Conservation (phyloP, 1,140 invertebrate genomes). For the Yoshiicerus persimilis region DNA sequence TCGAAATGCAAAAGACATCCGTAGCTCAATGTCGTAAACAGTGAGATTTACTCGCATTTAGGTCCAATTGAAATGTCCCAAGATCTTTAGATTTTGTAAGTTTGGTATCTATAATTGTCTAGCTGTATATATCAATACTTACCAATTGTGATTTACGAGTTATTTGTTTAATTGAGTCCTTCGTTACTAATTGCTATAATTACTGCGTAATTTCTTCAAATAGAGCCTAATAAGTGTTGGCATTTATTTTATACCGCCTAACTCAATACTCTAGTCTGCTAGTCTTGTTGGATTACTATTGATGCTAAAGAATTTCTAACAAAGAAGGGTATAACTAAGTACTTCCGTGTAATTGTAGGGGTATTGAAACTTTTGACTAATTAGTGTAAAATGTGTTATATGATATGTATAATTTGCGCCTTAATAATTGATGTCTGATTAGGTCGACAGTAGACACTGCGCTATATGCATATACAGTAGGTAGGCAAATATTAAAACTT, state of each 20-base stretch:
- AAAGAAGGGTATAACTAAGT: background rate
- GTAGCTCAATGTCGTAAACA: background rate
- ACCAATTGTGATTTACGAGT: background rate
- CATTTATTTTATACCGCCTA: background rate
- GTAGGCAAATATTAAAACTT: too few species aligned
- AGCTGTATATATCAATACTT: too few species aligned
- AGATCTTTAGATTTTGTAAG: too few species aligned
- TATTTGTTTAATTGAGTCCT: background rate
- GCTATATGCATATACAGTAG: too few species aligned
- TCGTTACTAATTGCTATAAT: too few species aligned
- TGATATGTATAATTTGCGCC: too few species aligned
- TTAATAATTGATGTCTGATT: too few species aligned
- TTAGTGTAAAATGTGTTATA: too few species aligned
- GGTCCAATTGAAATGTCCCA: background rate
- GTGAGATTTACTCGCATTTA: background rate
- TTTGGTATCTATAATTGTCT: too few species aligned
- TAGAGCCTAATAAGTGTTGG: background rate
- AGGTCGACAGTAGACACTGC: too few species aligned
- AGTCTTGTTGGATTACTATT: background rate
- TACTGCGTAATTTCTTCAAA: background rate
- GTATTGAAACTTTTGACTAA: background rate
- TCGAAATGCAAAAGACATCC: background rate
- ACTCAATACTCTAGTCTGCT: slow-evolving; percentile 3
- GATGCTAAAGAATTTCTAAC: background rate
- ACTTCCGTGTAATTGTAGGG: background rate